Evolutionary conservation across 2,888 invertebrate species (phyloP), one percentile per base, ranked within the genome.

Genomic region (Podabrus alpinus): DNA sequence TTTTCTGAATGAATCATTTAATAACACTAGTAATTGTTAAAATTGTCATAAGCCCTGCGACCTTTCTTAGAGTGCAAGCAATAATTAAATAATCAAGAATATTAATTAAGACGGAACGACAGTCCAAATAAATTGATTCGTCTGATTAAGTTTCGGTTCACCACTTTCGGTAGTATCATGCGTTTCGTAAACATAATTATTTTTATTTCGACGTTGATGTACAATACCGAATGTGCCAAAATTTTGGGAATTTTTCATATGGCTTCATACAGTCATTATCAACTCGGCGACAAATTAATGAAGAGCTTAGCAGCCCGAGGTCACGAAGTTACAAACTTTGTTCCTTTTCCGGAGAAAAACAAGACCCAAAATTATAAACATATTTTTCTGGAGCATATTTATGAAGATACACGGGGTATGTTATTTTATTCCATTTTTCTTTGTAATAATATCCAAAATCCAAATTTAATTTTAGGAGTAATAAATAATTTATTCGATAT

Each of bases 311-410:
- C 83, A 4, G 76, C 69, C 9, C 80, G 87, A 59, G 89, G 88
- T 2, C 89, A 89, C 79, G 85, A 87, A 69, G 85, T 89, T 16
- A 85, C 85, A 3, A 79, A 84, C 13, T 77, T 85, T 59, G 81
- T 82, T 24, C 81, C 82, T 13, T 80, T 79, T 64, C 85, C 85
- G 69, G 80, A 82, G 19, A 64, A 67, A 66, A 17, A 60, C n/a
- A 84, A 84, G 4, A 84, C 87, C 73, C 82, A 84, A 15, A 88
- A 88, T 81, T 85, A 87, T 29, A 71, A 64, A 45, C n/a, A 24
- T 10, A 60, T 74, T n/a, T n/a, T 59, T 7, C n/a, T 45, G 45
- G 45, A 45, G 7, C 13, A 7, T n/a, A 4, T 45, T 4, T 45
- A n/a, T 7, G 45, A 45, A 7, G n/a, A 45, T 0, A 45, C 45